These are phyloP conservation scores for Balaenoptera acutorostrata DNA, from an alignment of 2,113 vertebrate species.

Conservation along the genomic window DNA sequence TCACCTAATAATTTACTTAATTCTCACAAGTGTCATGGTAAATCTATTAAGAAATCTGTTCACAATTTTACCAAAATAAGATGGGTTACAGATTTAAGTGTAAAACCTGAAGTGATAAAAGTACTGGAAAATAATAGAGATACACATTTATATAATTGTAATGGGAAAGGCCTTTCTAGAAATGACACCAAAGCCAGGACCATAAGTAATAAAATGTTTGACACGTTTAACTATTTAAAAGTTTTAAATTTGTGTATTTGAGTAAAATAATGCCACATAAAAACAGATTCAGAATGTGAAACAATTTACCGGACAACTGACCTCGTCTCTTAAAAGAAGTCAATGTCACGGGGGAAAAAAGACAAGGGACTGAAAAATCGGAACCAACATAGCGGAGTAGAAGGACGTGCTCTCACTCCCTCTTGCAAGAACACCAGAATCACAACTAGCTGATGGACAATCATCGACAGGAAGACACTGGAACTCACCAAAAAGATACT, in stretches of 20 bases:
- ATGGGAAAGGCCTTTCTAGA: neutral
- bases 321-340: neutral
- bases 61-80: neutral
- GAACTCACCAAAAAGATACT: no score
- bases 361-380: neutral
- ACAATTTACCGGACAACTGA: neutral
- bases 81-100: neutral
- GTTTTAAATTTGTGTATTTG: neutral
- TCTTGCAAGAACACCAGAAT: no score
- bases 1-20: neutral
- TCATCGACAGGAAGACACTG: no score
- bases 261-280: neutral
- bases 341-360: neutral
- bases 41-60: neutral
- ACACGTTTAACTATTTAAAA: neutral
- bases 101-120: neutral
- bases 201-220: neutral
- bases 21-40: neutral
- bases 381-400: no score
- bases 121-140: neutral
- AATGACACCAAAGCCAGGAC: neutral
- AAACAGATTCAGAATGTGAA: neutral
- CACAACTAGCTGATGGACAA: no score
- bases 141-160: neutral
- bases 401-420: no score